Percentiles rank a stretch among this genome's conserved stretches.
Evolutionary conservation across 2,113 vertebrate species (phyloP).

Genomic region (Cinclus mexicanus): DNA sequence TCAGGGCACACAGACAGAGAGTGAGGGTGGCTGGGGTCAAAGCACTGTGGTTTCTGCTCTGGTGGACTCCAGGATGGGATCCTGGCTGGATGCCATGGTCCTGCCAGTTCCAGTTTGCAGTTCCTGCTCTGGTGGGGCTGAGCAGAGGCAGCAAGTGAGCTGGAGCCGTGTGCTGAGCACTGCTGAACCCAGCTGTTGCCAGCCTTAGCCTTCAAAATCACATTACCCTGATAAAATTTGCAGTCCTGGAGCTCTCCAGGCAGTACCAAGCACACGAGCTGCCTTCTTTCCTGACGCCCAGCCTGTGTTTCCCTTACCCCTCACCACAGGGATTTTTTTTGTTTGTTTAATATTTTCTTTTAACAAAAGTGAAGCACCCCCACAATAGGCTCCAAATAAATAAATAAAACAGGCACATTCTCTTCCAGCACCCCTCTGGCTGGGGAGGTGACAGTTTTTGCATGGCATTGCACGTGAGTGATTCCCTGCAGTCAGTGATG

Average conservation of each 20-base stretch:
- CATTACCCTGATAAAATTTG: neutral
- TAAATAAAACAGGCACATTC: neutral
- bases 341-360: neutral
- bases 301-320: neutral
- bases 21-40: neutral
- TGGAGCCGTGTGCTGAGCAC: neutral
- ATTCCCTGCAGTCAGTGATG: neutral
- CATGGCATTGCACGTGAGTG: accelerated
- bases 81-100: neutral
- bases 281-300: neutral
- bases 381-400: neutral
- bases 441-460: neutral
- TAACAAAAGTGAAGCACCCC: neutral
- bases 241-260: neutral
- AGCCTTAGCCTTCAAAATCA: neutral
- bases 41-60: accelerated
- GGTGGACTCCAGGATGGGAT: neutral
- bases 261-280: neutral
- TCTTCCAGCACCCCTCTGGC: neutral
- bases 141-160: neutral
- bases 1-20: neutral
- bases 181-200: neutral
- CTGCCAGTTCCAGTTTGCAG: neutral
- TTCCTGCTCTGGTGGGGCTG: neutral
- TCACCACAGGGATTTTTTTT: accelerated